Percentiles rank a stretch among this genome's conserved stretches.
phyloP scores from a whole-genome alignment of 2,888 invertebrate genomes.

The Agrochola macilenta region DNA sequence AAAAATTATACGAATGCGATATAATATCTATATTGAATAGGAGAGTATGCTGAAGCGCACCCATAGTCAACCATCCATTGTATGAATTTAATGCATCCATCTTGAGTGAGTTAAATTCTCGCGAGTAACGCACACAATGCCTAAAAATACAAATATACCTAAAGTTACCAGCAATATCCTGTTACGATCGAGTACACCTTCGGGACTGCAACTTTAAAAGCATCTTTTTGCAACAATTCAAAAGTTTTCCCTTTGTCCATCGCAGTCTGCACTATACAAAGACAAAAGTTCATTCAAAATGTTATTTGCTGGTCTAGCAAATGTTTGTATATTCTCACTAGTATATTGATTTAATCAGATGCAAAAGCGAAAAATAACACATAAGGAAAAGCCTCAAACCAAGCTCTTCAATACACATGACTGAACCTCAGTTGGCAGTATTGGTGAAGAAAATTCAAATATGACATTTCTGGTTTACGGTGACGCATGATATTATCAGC shows the following conservation, averaged over 20 bases:
- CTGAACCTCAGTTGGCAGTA: slow-evolving; percentile 40
- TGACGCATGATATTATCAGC: slow-evolving; percentile 38
- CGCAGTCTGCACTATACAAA: slow-evolving; percentile 21
- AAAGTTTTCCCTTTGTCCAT: slow-evolving; percentile 52
- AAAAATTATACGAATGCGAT: not conserved
- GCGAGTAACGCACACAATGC: slow-evolving; percentile 3
- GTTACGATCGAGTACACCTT: slow-evolving; percentile 45
- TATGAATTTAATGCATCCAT: not conserved
- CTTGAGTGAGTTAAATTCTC: not conserved
- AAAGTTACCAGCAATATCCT: slow-evolving; percentile 34
- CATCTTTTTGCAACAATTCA: slow-evolving; percentile 50
- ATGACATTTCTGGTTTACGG: slow-evolving; percentile 43
- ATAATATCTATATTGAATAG: not conserved
- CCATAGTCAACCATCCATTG: not conserved
- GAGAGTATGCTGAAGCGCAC: too few relatives aligned
- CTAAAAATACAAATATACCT: slow-evolving; percentile 15
- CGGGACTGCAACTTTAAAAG: slow-evolving; percentile 51
- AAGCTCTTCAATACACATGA: slow-evolving; percentile 40
- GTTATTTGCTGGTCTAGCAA: slow-evolving; percentile 6
- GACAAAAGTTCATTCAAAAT: slow-evolving; percentile 17
- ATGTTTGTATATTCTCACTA: not conserved
- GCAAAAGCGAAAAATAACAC: slow-evolving; percentile 16
- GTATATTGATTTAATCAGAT: slow-evolving; percentile 14
- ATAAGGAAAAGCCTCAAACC: slow-evolving; percentile 9
- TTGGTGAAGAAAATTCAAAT: slow-evolving; percentile 49